These are phyloP conservation scores for Nothoprocta pentlandii DNA, from an alignment of 2,113 vertebrate genomes.

Conservation along the genomic window DNA sequence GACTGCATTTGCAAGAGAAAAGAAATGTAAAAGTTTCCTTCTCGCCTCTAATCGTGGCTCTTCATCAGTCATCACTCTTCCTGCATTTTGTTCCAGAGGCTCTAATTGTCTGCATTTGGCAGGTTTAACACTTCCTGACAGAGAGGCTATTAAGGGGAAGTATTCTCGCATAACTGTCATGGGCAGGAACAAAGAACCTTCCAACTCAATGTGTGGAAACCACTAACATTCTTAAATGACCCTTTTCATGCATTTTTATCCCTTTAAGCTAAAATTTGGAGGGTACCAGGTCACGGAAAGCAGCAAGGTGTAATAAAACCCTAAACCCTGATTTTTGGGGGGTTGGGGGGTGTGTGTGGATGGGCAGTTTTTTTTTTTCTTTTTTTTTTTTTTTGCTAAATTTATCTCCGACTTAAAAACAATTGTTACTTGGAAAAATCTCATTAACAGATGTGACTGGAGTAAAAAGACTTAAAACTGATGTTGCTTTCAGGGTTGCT, in stretches of 20 bases:
- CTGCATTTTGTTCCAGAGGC: conserved; percentile 84
- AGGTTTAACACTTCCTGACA: conserved; percentile 94
- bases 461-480: conserved; percentile 84
- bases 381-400: conserved; percentile 28
- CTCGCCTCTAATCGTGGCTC: conserved; percentile 76
- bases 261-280: conserved; percentile 83
- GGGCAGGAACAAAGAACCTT: conserved; percentile 86
- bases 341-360: too few relatives aligned
- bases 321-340: conserved; percentile 72
- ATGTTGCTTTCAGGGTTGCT: conserved; percentile 83
- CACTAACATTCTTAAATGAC: conserved; percentile 84
- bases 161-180: conserved; percentile 92
- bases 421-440: conserved; percentile 86
- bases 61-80: conserved; percentile 84
- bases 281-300: conserved; percentile 74
- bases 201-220: conserved; percentile 84
- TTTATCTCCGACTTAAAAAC: conserved; percentile 84
- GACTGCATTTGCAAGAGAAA: conserved; percentile 76
- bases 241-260: conserved; percentile 82
- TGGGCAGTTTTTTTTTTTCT: background rate
- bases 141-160: conserved; percentile 91
- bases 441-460: conserved; percentile 88
- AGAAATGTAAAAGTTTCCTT: conserved; percentile 82
- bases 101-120: conserved; percentile 91
- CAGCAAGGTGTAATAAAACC: conserved; percentile 81